phyloP scores from a whole-genome alignment of 1,140 invertebrate species.

The Bombus pyrosoma region DNA sequence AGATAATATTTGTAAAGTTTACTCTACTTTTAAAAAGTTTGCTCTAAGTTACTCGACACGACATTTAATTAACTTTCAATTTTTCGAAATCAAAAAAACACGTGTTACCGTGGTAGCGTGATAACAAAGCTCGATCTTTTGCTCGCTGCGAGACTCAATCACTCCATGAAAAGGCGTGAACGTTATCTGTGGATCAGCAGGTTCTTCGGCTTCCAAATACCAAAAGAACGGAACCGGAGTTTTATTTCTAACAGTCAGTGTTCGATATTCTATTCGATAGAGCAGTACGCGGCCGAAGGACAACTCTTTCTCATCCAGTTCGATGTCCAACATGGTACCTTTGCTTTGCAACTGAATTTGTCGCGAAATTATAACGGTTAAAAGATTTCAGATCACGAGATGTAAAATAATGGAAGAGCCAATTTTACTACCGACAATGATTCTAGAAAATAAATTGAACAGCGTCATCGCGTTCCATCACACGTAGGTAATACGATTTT shows the following conservation, averaged over 20 bases:
- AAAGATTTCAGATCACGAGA: not conserved
- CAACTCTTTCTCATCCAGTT: constrained; percentile 66
- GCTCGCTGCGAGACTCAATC: constrained; percentile 41
- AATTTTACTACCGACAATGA: not conserved
- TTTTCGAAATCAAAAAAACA: not conserved
- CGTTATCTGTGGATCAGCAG: constrained; percentile 58
- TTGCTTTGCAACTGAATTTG: constrained; percentile 58
- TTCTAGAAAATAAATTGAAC: too few species aligned
- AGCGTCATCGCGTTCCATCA: too few species aligned
- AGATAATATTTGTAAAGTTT: not conserved
- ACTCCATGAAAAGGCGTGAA: constrained; percentile 49
- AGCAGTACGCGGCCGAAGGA: constrained; percentile 67
- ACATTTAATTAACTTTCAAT: not conserved
- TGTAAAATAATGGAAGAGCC: too few species aligned
- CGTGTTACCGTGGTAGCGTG: constrained; percentile 58
- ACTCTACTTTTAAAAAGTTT: too few species aligned
- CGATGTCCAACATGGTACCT: constrained; percentile 68
- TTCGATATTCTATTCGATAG: constrained; percentile 55
- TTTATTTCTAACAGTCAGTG: constrained; percentile 62
- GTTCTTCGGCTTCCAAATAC: constrained; percentile 45
- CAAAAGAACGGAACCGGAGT: constrained; percentile 65
- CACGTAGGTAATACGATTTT: too few species aligned
- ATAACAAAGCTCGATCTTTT: constrained; percentile 64
- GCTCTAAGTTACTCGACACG: too few species aligned
- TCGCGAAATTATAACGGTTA: not conserved